A percentile compares a stretch with the other conserved stretches of the same genome.
Conservation (phyloP, 2,888 invertebrate genomes). For the Invenusta paracnida region DNA sequence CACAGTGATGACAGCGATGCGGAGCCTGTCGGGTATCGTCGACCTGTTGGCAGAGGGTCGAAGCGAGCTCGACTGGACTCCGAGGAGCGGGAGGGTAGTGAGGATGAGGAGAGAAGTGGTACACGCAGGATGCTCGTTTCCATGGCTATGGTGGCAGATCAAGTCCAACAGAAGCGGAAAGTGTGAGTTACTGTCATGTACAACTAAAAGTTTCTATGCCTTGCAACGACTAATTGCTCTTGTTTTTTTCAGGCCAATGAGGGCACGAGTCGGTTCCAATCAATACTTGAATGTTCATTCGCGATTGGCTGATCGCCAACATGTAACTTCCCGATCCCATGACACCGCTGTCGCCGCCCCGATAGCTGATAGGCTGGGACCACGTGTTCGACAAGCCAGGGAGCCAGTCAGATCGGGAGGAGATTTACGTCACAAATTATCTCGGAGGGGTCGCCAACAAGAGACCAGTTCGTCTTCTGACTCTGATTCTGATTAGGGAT, state of each 20-base stretch:
- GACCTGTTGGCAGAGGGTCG: not conserved
- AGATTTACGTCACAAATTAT: not conserved
- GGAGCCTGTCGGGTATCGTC: not conserved
- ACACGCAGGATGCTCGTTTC: not conserved
- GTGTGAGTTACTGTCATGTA: not conserved
- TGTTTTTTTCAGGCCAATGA: not conserved
- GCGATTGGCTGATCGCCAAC: not conserved
- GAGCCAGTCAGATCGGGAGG: not conserved
- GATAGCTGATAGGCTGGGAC: not conserved
- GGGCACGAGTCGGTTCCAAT: not conserved
- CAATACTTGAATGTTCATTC: not conserved
- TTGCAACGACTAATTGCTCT: too few species aligned
- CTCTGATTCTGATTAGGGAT: not conserved
- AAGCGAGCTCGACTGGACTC: not conserved
- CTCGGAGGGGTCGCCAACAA: not conserved
- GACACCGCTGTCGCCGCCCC: not conserved
- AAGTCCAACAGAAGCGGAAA: not conserved
- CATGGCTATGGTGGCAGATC: not conserved
- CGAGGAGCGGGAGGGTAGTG: not conserved
- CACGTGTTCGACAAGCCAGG: not conserved
- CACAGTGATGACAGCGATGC: not conserved
- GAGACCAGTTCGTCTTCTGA: not conserved
- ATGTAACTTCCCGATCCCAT: too few species aligned
- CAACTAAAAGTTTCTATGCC: too few species aligned
- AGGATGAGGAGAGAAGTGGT: not conserved